Evolutionary conservation across 2,888 invertebrate genomes (phyloP).

Genomic region (Dynastes hyllus): DNA sequence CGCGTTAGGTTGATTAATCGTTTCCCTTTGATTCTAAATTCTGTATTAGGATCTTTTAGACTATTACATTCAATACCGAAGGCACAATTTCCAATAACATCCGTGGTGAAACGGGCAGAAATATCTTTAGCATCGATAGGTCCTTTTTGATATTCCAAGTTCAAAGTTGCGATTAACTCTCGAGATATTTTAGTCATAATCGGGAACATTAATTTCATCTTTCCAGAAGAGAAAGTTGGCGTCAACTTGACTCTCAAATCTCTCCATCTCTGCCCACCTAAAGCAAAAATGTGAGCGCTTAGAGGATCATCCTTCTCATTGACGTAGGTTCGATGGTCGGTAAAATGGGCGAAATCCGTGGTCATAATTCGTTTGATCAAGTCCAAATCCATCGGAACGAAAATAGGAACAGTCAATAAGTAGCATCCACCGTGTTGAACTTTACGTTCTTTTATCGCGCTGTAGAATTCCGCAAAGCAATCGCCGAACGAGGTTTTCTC

Average conservation of each 20-base stretch:
- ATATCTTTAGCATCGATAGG: conserved; percentile 66
- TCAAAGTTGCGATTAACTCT: conserved; percentile 45
- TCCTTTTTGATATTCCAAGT: background rate
- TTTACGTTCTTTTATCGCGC: conserved; percentile 54
- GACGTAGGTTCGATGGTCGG: conserved; percentile 75
- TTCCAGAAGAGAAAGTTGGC: conserved; percentile 57
- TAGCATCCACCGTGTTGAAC: conserved; percentile 58
- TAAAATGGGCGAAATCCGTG: conserved; percentile 76
- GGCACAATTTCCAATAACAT: conserved; percentile 75
- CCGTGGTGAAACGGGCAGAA: conserved; percentile 74
- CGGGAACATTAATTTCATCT: conserved; percentile 57
- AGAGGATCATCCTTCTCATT: conserved; percentile 75
- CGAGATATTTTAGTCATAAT: conserved; percentile 48
- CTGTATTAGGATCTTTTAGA: conserved; percentile 72
- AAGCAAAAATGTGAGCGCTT: conserved; percentile 74
- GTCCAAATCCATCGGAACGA: conserved; percentile 59
- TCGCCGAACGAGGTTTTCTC: conserved; percentile 15
- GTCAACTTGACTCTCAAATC: conserved; percentile 53
- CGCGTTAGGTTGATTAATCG: conserved; percentile 21
- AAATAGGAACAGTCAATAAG: conserved; percentile 53
- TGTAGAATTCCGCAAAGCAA: conserved; percentile 51
- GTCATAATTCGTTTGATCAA: conserved; percentile 69
- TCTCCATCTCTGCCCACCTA: conserved; percentile 76
- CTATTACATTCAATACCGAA: conserved; percentile 77
- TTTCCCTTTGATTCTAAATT: conserved; percentile 67